phyloP scores from a whole-genome alignment of 53 echinoderm and acorn worm species.

The Holothuria scabra region DNA sequence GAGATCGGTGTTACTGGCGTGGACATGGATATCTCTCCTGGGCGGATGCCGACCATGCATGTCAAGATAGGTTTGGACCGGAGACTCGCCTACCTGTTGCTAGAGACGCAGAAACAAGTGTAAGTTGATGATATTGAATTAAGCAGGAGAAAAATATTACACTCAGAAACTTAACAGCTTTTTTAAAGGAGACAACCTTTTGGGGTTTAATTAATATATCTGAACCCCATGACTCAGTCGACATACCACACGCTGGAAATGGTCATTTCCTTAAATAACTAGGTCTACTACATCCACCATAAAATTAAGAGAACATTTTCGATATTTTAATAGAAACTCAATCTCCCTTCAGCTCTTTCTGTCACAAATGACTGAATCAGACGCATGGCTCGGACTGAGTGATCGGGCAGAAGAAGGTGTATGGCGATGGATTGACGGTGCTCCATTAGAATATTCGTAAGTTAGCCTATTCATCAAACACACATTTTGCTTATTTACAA shows the following conservation, averaged over 20 bases:
- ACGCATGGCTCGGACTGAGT: conserved; percentile 9
- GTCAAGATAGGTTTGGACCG: conserved; percentile 8
- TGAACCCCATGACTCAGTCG: too few species aligned
- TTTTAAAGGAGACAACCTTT: too few species aligned
- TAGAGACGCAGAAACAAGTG: conserved; percentile 2
- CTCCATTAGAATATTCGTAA: conserved; percentile 14
- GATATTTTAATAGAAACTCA: too few species aligned
- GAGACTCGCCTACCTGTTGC: not conserved
- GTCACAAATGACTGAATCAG: not conserved
- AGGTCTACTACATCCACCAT: too few species aligned
- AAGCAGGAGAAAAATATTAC: too few species aligned
- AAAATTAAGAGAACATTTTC: too few species aligned
- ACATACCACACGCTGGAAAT: too few species aligned
- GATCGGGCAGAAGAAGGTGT: not conserved
- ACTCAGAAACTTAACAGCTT: too few species aligned
- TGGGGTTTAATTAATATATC: too few species aligned
- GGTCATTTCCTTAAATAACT: too few species aligned
- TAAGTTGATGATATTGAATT: not conserved
- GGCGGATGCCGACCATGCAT: not conserved
- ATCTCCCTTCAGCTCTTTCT: conserved; percentile 14
- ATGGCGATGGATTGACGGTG: conserved; percentile 7
- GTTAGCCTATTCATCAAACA: not conserved
- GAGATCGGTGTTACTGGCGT: conserved; percentile 43
- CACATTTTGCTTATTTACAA: too few species aligned
- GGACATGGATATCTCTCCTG: not conserved